phyloP scores from a whole-genome alignment of 2,888 invertebrate species.

The Arge pagana region DNA sequence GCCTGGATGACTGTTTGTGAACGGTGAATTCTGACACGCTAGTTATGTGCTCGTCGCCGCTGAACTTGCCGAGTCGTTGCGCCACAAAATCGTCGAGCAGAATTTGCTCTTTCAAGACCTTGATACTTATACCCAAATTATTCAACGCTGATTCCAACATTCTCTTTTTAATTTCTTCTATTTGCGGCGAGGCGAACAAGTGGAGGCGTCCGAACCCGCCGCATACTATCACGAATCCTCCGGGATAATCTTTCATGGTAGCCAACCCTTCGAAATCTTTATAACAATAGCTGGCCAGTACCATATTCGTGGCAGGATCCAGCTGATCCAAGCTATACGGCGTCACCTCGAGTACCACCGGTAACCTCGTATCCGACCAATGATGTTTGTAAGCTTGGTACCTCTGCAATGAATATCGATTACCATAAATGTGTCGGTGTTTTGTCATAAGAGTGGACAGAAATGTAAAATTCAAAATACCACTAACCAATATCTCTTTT shows the following conservation, averaged over 20 bases:
- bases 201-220: constrained; percentile 92
- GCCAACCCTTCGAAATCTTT: constrained; percentile 84
- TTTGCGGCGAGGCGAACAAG: constrained; percentile 83
- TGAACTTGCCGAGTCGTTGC: constrained; percentile 87
- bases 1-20: constrained; percentile 84
- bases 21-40: constrained; percentile 96
- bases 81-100: constrained; percentile 84
- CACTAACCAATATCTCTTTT: constrained; percentile 75
- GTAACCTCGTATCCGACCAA: constrained; percentile 92
- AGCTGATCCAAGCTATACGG: constrained; percentile 90
- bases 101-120: constrained; percentile 81
- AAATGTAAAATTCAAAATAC: constrained; percentile 40
- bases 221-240: constrained; percentile 89
- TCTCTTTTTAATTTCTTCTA: constrained; percentile 85
- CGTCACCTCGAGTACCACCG: constrained; percentile 89
- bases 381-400: constrained; percentile 94
- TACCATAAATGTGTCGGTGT: constrained; percentile 35
- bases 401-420: no score
- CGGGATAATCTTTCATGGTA: constrained; percentile 85
- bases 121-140: constrained; percentile 82
- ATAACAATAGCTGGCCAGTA: constrained; percentile 82
- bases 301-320: constrained; percentile 81
- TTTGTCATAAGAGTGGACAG: neutral
- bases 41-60: constrained; percentile 93
- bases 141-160: constrained; percentile 81